A percentile compares a stretch with the other conserved stretches of the same genome.
phyloP scores from a whole-genome alignment of 2,113 vertebrate species.

The Notechis scutatus region DNA sequence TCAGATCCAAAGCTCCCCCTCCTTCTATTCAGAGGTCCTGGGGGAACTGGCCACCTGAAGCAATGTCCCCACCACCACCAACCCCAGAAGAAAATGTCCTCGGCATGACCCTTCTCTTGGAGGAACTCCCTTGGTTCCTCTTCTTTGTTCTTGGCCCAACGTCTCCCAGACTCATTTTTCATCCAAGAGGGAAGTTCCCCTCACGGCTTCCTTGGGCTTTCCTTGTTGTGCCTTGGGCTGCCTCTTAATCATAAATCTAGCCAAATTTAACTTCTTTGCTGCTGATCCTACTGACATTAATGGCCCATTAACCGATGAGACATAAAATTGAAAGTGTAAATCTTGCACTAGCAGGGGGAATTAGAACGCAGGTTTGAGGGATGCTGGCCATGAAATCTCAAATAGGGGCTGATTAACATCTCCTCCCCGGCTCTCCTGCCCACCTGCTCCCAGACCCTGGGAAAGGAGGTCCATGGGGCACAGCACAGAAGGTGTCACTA shows the following conservation, averaged over 20 bases:
- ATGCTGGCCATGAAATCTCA: slow-evolving; percentile 53
- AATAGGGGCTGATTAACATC: slow-evolving; percentile 54
- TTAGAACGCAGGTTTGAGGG: slow-evolving; percentile 57
- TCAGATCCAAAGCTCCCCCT: background rate
- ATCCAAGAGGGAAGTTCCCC: background rate
- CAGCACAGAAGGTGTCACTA: background rate
- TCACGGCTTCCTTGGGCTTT: background rate
- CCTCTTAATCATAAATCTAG: slow-evolving; percentile 51
- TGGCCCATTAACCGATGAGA: slow-evolving; percentile 65
- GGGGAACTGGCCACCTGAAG: background rate
- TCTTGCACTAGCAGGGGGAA: slow-evolving; percentile 53
- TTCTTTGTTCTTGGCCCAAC: background rate
- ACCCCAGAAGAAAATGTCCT: background rate
- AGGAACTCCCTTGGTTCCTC: background rate
- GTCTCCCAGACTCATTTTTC: background rate
- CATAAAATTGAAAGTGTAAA: slow-evolving; percentile 64
- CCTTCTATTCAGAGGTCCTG: background rate
- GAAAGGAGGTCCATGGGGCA: background rate
- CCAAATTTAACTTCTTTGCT: slow-evolving; percentile 55
- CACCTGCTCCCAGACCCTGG: slow-evolving; percentile 17
- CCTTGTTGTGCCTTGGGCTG: background rate
- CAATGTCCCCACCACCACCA: accelerated
- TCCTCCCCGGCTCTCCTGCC: background rate
- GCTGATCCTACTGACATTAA: slow-evolving; percentile 66
- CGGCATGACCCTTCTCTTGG: background rate